These are phyloP conservation scores for Xestia ashworthii DNA, from an alignment of 2,888 invertebrate genomes.

Conservation along the genomic window DNA sequence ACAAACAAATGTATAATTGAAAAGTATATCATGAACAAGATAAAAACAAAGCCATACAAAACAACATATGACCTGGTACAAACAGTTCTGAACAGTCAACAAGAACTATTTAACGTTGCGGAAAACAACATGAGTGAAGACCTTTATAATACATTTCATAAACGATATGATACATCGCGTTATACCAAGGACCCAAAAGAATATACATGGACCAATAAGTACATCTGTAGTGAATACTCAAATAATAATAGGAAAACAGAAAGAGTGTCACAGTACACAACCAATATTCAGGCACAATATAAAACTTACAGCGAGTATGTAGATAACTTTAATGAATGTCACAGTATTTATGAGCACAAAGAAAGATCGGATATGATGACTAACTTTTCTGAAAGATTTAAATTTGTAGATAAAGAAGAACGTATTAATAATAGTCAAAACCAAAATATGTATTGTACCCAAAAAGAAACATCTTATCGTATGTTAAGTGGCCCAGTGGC, in stretches of 20 bases:
- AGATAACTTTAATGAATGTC: background rate
- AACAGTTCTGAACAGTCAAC: constrained; percentile 73
- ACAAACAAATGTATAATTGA: constrained; percentile 33
- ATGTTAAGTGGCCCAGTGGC: constrained; percentile 20
- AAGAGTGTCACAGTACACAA: background rate
- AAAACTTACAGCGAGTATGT: background rate
- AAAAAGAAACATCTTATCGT: constrained; percentile 20
- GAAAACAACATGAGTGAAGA: constrained; percentile 16
- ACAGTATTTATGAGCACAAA: background rate
- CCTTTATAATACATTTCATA: constrained; percentile 1
- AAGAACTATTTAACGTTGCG: constrained; percentile 9
- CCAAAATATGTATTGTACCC: constrained; percentile 1
- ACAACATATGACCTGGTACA: constrained; percentile 81
- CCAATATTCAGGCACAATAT: background rate
- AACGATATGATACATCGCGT: background rate
- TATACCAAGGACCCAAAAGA: constrained; percentile 5
- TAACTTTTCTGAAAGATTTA: background rate
- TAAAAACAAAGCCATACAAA: constrained; percentile 63
- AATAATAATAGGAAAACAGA: background rate
- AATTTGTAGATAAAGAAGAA: constrained; percentile 6
- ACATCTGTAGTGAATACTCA: constrained; percentile 14
- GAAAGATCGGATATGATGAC: background rate
- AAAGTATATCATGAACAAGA: constrained; percentile 40
- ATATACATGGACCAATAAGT: constrained; percentile 10
- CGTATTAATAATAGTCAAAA: constrained; percentile 12